Conservation (phyloP, 2,888 invertebrate species). For the Teleiodes luculella region DNA sequence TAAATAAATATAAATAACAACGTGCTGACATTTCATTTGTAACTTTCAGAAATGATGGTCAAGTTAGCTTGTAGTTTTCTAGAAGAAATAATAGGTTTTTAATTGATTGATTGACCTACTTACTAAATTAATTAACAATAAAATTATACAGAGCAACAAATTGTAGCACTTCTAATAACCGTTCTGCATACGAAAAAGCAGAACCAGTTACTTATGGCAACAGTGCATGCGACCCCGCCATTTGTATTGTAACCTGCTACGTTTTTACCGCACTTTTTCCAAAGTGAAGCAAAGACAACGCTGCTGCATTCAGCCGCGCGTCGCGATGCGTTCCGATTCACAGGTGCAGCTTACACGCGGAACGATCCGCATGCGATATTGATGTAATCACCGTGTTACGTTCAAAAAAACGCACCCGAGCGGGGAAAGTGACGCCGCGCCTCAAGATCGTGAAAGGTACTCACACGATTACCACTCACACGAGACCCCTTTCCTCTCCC, state of each 20-base stretch:
- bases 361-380: conserved; percentile 69
- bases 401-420: conserved; percentile 72
- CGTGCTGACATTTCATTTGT: too few species aligned
- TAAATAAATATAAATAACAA: too few species aligned
- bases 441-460: conserved; percentile 76
- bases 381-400: conserved; percentile 73
- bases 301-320: conserved; percentile 12
- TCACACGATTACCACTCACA: conserved; percentile 52
- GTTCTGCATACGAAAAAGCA: neutral
- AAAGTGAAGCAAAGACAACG: neutral
- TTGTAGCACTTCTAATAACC: too few species aligned
- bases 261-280: conserved; percentile 1
- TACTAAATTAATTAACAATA: too few species aligned
- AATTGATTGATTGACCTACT: too few species aligned
- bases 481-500: conserved; percentile 48
- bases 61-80: too few species aligned
- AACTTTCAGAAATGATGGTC: too few species aligned
- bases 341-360: conserved; percentile 58
- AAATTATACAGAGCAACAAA: too few species aligned
- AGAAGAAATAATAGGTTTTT: too few species aligned
- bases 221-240: neutral
- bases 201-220: neutral
- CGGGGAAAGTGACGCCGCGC: conserved; percentile 73
- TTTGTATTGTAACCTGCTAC: neutral
- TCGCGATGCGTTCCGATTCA: conserved; percentile 39